phyloP scores from a whole-genome alignment of 2,113 vertebrate species.

The Alexandromys fortis region DNA sequence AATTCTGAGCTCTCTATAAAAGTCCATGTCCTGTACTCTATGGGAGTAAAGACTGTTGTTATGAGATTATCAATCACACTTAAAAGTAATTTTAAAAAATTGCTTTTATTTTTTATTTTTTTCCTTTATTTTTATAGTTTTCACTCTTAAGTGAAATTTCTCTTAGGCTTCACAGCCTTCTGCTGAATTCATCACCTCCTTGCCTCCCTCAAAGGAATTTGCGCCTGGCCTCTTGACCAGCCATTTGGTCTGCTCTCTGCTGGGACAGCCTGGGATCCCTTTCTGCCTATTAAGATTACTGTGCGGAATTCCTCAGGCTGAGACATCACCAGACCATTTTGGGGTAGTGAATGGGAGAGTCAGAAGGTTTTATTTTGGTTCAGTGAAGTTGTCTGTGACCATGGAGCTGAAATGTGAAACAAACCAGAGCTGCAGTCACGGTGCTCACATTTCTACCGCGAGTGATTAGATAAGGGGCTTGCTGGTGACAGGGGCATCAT shows the following conservation, averaged over 20 bases:
- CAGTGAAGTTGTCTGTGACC: conserved; percentile 77
- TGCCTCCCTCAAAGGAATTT: conserved; percentile 71
- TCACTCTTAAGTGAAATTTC: conserved; percentile 44
- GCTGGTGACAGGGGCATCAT: conserved; percentile 64
- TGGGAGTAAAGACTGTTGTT: neutral
- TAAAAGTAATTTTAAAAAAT: neutral
- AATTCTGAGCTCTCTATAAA: conserved; percentile 21
- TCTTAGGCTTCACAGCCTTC: conserved; percentile 55
- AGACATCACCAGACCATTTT: conserved; percentile 78
- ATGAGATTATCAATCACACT: neutral
- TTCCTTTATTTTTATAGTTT: conserved; percentile 22
- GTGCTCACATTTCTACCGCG: conserved; percentile 74
- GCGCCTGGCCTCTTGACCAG: conserved; percentile 50
- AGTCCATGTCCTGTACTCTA: neutral
- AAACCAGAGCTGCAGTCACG: conserved; percentile 75
- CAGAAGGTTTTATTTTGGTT: conserved; percentile 85
- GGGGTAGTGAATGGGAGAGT: conserved; percentile 73
- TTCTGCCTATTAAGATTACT: conserved; percentile 79
- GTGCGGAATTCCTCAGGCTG: conserved; percentile 83
- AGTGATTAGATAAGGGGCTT: conserved; percentile 85
- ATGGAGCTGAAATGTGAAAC: conserved; percentile 76
- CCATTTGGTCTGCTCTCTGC: conserved; percentile 56
- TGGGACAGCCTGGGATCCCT: conserved; percentile 45
- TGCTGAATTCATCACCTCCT: conserved; percentile 51
- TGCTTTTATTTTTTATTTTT: neutral